Evolutionary conservation across 1,140 invertebrate genomes (phyloP).

Genomic region (Conus betulinus): DNA sequence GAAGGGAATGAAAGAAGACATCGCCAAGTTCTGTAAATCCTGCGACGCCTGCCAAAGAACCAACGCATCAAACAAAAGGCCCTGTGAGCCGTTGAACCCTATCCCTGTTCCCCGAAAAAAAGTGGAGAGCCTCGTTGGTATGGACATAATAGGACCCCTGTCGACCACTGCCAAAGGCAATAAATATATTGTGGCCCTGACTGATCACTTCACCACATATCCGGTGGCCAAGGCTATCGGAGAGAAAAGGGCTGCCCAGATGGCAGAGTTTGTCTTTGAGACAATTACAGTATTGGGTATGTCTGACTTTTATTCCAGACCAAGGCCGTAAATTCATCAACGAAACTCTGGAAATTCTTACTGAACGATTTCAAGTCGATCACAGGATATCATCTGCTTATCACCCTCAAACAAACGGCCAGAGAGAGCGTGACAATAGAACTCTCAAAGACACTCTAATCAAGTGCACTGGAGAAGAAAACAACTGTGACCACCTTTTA

Average conservation of each 20-base stretch:
- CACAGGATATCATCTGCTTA: constrained; percentile 28
- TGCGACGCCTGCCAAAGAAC: background rate
- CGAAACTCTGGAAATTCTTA: constrained; percentile 19
- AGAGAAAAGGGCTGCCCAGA: background rate
- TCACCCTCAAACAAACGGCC: constrained; percentile 35
- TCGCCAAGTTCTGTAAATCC: background rate
- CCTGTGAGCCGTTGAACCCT: background rate
- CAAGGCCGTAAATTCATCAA: constrained; percentile 38
- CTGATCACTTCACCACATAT: constrained; percentile 33
- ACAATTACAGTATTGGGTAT: background rate
- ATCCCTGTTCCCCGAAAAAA: background rate
- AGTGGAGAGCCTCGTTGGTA: background rate
- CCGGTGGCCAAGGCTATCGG: constrained; percentile 26
- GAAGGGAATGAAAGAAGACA: background rate
- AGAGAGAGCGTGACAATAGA: constrained; percentile 29
- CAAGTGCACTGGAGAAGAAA: background rate
- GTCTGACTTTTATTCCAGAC: constrained; percentile 28
- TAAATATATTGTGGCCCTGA: constrained; percentile 24
- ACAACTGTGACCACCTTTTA: constrained; percentile 2
- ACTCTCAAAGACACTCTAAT: background rate
- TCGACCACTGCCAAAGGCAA: background rate
- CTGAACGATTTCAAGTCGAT: constrained; percentile 23
- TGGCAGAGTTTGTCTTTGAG: background rate
- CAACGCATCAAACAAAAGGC: background rate
- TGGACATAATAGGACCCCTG: background rate